A percentile compares a stretch with the other conserved stretches of the same genome.
Evolutionary conservation across 1,140 invertebrate genomes (phyloP).

Genomic region (Grapholita molesta): DNA sequence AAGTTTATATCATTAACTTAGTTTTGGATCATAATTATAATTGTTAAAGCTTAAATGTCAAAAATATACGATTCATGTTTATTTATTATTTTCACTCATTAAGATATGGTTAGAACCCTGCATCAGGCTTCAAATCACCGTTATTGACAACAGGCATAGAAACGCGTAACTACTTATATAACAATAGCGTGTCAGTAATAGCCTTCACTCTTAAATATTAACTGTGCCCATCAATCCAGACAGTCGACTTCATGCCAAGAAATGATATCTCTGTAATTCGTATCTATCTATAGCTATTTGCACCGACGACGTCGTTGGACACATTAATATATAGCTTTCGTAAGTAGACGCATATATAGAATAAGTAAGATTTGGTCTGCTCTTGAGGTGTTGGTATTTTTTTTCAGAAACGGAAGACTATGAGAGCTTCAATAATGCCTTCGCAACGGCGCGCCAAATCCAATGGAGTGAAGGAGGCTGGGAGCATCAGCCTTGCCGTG

Average conservation of each 20-base stretch:
- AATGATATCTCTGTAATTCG: neutral
- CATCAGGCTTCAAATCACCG: neutral
- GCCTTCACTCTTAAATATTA: neutral
- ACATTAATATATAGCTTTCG: slow-evolving; percentile 44
- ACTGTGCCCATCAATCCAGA: neutral
- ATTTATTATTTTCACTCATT: neutral
- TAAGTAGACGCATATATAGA: slow-evolving; percentile 50
- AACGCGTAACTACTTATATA: neutral
- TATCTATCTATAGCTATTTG: slow-evolving; percentile 8
- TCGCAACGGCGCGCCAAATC: slow-evolving; percentile 87
- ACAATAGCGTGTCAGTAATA: neutral
- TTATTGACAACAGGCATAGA: neutral
- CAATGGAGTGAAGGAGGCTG: slow-evolving; percentile 88
- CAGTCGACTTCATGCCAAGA: neutral
- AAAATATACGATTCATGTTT: slow-evolving; percentile 3
- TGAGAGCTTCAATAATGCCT: slow-evolving; percentile 85
- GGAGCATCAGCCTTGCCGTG: slow-evolving; percentile 87
- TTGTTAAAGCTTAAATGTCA: slow-evolving; percentile 1
- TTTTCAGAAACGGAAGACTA: slow-evolving; percentile 88
- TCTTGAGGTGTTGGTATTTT: slow-evolving; percentile 10
- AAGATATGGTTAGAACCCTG: neutral
- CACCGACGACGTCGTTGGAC: slow-evolving; percentile 33
- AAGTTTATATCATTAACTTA: slow-evolving; percentile 6
- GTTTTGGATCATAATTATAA: neutral
- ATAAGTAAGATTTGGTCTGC: slow-evolving; percentile 21